A percentile compares a stretch with the other conserved stretches of the same genome.
phyloP scores from a whole-genome alignment of 2,797 vertebrate species.

The Serranus cabrilla region DNA sequence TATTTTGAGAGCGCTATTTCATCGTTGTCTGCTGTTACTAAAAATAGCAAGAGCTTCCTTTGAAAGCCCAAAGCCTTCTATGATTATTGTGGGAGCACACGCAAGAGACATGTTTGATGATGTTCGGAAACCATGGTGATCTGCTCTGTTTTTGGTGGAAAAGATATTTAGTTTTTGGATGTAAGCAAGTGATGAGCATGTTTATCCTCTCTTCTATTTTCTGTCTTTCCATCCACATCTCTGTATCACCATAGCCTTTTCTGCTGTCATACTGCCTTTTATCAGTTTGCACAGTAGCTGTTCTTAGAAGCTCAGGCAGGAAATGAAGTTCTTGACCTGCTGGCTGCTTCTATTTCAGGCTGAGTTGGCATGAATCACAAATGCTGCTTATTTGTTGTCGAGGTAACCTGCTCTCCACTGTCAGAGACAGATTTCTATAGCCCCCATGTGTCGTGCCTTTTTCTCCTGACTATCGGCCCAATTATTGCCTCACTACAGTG shows the following conservation, averaged over 20 bases:
- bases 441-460: background rate
- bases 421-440: slow-evolving; percentile 29
- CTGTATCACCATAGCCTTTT: slow-evolving; percentile 33
- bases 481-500: background rate
- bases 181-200: slow-evolving; percentile 1
- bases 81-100: slow-evolving; percentile 6
- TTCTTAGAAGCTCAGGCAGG: slow-evolving; percentile 68
- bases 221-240: slow-evolving; percentile 36
- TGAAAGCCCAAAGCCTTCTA: slow-evolving; percentile 21
- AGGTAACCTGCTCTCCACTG: slow-evolving; percentile 40
- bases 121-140: slow-evolving; percentile 15
- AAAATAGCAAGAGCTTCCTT: slow-evolving; percentile 38
- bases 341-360: slow-evolving; percentile 74
- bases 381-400: slow-evolving; percentile 59
- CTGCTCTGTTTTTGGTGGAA: background rate
- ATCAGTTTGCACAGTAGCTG: slow-evolving; percentile 63
- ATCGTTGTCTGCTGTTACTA: slow-evolving; percentile 10
- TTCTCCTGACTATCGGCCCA: background rate
- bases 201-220: slow-evolving; percentile 44
- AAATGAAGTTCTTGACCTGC: slow-evolving; percentile 75
- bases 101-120: background rate
- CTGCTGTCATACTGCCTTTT: slow-evolving; percentile 61
- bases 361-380: slow-evolving; percentile 63
- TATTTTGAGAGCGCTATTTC: slow-evolving; percentile 14
- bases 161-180: slow-evolving; percentile 32